phyloP scores from a whole-genome alignment of 1,140 invertebrate species.

The Ridgeia piscesae region DNA sequence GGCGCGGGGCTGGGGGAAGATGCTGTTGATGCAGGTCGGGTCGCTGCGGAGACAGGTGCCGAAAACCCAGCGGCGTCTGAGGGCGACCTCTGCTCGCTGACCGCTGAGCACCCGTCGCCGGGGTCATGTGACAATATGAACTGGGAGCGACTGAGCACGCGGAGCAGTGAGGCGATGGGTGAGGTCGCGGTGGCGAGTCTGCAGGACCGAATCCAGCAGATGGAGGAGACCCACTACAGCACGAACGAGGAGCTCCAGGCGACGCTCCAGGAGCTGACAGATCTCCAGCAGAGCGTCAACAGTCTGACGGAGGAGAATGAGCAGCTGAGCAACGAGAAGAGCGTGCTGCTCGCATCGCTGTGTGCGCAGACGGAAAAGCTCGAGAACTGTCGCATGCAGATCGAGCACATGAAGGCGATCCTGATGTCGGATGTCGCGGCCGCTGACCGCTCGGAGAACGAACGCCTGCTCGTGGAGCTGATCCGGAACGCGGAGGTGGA shows the following conservation, averaged over 20 bases:
- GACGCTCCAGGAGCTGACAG: slow-evolving; percentile 86
- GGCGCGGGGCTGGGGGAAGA: background rate
- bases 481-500: slow-evolving; percentile 76
- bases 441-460: slow-evolving; percentile 68
- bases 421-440: slow-evolving; percentile 51
- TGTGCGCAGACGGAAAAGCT: slow-evolving; percentile 88
- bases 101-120: slow-evolving; percentile 28
- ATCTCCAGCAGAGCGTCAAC: slow-evolving; percentile 79
- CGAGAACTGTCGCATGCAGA: slow-evolving; percentile 67
- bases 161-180: slow-evolving; percentile 67
- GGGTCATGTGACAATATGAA: slow-evolving; percentile 42
- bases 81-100: slow-evolving; percentile 12
- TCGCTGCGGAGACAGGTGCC: slow-evolving; percentile 9
- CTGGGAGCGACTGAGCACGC: slow-evolving; percentile 84
- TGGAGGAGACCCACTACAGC: slow-evolving; percentile 83
- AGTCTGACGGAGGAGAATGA: slow-evolving; percentile 87
- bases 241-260: slow-evolving; percentile 96
- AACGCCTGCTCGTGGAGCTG: slow-evolving; percentile 81
- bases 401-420: slow-evolving; percentile 67
- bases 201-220: slow-evolving; percentile 87
- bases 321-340: slow-evolving; percentile 81
- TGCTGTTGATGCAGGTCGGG: background rate
- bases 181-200: slow-evolving; percentile 89
- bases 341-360: slow-evolving; percentile 83
- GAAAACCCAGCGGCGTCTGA: background rate